Conservation (phyloP, 2,113 vertebrate species). For the Plecotus auritus region DNA sequence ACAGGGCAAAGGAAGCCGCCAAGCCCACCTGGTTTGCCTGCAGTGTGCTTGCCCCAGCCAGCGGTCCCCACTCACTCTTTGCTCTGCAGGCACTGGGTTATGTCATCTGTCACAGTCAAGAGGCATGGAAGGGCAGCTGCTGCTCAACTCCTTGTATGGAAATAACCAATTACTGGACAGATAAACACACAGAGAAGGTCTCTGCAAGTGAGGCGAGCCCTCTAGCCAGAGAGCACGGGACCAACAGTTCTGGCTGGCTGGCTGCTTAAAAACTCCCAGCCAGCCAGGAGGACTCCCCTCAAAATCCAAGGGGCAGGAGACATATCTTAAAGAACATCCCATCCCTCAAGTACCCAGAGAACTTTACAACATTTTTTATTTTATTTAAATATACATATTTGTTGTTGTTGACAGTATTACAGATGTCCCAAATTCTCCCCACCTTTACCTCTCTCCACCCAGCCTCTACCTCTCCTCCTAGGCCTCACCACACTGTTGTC, state of each 20-base stretch:
- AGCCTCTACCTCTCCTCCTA: too few species aligned
- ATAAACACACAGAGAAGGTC: neutral
- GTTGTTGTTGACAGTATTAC: too few species aligned
- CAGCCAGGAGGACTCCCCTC: neutral
- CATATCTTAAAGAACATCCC: neutral
- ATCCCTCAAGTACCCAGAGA: neutral
- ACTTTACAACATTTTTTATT: neutral
- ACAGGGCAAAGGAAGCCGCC: neutral
- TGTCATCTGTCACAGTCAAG: conserved; percentile 76
- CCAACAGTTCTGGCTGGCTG: neutral
- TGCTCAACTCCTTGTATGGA: conserved; percentile 76
- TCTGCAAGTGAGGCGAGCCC: neutral
- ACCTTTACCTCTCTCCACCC: too few species aligned
- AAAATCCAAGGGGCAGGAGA: neutral
- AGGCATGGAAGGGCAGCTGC: conserved; percentile 50
- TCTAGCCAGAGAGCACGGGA: neutral
- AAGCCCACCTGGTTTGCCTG: neutral
- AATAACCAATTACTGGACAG: conserved; percentile 35
- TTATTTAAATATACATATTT: too few species aligned
- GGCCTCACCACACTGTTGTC: too few species aligned
- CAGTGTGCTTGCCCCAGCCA: neutral
- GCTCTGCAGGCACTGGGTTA: conserved; percentile 52
- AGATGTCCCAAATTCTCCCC: too few species aligned
- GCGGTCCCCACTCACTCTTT: neutral
- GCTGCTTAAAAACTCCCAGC: neutral